phyloP scores from a whole-genome alignment of 2,113 vertebrate species.

The Rhagologus leucostigma region DNA sequence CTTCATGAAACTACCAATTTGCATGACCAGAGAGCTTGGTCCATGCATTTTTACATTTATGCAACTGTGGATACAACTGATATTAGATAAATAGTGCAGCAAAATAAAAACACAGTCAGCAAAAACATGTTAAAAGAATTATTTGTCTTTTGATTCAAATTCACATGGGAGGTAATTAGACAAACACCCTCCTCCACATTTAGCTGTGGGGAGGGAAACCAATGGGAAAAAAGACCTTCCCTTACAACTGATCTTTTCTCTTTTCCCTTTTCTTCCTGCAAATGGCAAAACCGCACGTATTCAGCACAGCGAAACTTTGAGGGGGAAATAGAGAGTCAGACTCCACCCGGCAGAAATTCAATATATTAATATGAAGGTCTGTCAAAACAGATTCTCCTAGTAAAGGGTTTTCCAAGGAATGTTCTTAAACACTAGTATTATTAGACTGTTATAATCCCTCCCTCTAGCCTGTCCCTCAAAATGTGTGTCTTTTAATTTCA shows the following conservation, averaged over 20 bases:
- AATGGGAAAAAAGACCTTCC: background rate
- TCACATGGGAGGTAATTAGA: constrained; percentile 50
- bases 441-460: background rate
- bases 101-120: constrained; percentile 20
- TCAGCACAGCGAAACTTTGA: background rate
- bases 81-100: background rate
- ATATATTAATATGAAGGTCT: background rate
- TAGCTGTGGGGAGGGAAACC: background rate
- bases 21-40: background rate
- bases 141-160: constrained; percentile 51
- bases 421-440: background rate
- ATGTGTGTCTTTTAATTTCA: background rate
- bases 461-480: background rate
- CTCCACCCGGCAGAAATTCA: background rate
- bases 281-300: background rate
- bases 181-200: background rate
- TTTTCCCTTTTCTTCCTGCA: background rate
- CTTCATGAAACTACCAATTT: background rate
- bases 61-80: background rate
- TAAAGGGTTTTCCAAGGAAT: background rate
- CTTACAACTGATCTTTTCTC: background rate
- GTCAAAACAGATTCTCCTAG: background rate
- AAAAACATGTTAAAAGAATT: constrained; percentile 2
- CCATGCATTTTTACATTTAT: background rate
- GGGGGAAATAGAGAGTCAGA: background rate